Conservation (phyloP, 2,113 vertebrate species). For the Podarcis cretensis region DNA sequence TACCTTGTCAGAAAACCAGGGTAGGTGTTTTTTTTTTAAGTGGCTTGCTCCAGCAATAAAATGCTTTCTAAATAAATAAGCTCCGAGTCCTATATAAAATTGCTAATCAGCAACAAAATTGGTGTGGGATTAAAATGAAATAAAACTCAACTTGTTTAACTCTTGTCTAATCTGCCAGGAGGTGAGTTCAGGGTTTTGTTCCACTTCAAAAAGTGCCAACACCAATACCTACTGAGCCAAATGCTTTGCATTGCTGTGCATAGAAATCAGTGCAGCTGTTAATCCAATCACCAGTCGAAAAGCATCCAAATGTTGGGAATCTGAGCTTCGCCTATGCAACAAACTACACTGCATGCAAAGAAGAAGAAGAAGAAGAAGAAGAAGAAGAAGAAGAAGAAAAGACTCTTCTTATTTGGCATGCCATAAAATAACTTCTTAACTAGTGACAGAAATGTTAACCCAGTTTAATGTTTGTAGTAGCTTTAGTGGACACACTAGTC, state of each 20-base stretch:
- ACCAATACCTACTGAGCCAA: neutral
- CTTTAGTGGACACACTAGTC: too few relatives aligned
- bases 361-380: neutral
- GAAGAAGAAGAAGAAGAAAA: neutral
- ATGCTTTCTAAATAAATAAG: neutral
- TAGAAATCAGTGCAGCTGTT: neutral
- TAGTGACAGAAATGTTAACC: neutral
- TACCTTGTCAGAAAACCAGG: conserved; percentile 1
- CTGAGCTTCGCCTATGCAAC: neutral
- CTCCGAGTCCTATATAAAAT: neutral
- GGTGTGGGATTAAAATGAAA: neutral
- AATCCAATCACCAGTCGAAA: neutral
- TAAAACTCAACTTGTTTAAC: neutral
- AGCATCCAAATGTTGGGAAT: neutral
- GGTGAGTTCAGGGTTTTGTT: neutral
- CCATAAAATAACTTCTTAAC: neutral
- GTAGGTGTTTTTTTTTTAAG: neutral
- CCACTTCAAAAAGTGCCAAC: neutral
- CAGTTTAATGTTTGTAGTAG: neutral
- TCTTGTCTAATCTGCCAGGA: conserved; percentile 3
- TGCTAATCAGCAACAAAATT: neutral
- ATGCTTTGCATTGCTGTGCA: neutral
- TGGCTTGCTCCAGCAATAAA: neutral
- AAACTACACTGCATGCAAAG: neutral
- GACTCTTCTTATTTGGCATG: neutral